Conservation (phyloP, 2,797 vertebrate species). For the Ceyx erithaca region DNA sequence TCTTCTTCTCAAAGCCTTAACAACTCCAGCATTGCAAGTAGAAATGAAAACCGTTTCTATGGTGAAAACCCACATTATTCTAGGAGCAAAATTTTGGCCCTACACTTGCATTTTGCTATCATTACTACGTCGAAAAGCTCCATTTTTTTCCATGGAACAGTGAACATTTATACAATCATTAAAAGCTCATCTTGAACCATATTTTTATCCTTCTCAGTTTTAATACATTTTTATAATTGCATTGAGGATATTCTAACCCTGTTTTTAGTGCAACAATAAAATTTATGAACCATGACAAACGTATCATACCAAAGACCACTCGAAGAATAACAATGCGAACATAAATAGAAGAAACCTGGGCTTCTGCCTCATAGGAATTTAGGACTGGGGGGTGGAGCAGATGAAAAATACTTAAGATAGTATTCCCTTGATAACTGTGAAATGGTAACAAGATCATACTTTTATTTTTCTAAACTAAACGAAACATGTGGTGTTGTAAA, state of each 20-base stretch:
- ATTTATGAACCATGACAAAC: constrained; percentile 82
- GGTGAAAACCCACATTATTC: background rate
- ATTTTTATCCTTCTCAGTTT: constrained; percentile 81
- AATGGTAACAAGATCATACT: background rate
- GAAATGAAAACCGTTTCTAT: background rate
- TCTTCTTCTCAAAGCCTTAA: background rate
- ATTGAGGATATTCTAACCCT: constrained; percentile 83
- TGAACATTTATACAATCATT: constrained; percentile 83
- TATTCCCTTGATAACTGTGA: background rate
- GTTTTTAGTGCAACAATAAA: constrained; percentile 85
- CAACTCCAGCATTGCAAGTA: background rate
- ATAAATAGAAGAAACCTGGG: constrained; percentile 7
- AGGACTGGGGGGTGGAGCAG: background rate
- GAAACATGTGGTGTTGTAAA: background rate
- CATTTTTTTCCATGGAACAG: constrained; percentile 70
- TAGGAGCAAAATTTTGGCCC: background rate
- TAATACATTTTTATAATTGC: constrained; percentile 86
- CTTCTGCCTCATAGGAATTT: background rate
- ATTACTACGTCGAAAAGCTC: background rate
- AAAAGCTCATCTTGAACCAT: constrained; percentile 80
- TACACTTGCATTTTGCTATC: background rate
- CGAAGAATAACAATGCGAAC: constrained; percentile 78
- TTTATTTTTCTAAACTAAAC: background rate
- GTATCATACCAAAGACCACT: constrained; percentile 78
- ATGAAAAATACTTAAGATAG: background rate